These are phyloP conservation scores for Drosophila bunnanda DNA, from an alignment of 2,888 invertebrate species.

Conservation along the genomic window DNA sequence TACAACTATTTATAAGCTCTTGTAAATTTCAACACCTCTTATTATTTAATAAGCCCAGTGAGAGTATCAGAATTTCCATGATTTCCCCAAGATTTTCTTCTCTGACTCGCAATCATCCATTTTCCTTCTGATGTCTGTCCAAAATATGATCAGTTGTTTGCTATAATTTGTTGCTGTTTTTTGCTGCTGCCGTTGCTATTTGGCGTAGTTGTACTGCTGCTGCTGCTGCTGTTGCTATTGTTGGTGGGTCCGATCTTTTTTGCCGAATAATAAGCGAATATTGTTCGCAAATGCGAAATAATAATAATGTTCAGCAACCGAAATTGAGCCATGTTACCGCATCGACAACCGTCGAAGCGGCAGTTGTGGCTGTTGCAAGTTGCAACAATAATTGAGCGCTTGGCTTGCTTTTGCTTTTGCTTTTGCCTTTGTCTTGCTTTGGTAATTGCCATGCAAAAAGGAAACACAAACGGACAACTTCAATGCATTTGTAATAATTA, in stretches of 20 bases:
- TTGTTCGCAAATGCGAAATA: slow-evolving; percentile 68
- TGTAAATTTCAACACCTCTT: too few relatives aligned
- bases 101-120: slow-evolving; percentile 21
- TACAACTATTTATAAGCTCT: too few relatives aligned
- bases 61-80: slow-evolving; percentile 37
- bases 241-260: slow-evolving; percentile 32
- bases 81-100: slow-evolving; percentile 2
- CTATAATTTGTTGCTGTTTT: slow-evolving; percentile 18
- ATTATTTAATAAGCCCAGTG: neutral
- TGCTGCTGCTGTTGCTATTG: slow-evolving; percentile 5
- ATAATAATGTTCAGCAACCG: slow-evolving; percentile 71
- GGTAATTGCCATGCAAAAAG: slow-evolving; percentile 75
- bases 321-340: slow-evolving; percentile 76
- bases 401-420: slow-evolving; percentile 38
- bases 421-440: slow-evolving; percentile 50
- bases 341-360: slow-evolving; percentile 51
- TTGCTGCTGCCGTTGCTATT: slow-evolving; percentile 9
- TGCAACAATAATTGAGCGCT: slow-evolving; percentile 74
- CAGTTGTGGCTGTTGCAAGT: slow-evolving; percentile 55
- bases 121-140: slow-evolving; percentile 31
- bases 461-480: slow-evolving; percentile 68
- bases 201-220: slow-evolving; percentile 12
- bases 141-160: slow-evolving; percentile 67
- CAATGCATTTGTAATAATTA: slow-evolving; percentile 74
- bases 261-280: slow-evolving; percentile 51